Conservation (phyloP, 2,797 vertebrate genomes). For the Vireo griseus region DNA sequence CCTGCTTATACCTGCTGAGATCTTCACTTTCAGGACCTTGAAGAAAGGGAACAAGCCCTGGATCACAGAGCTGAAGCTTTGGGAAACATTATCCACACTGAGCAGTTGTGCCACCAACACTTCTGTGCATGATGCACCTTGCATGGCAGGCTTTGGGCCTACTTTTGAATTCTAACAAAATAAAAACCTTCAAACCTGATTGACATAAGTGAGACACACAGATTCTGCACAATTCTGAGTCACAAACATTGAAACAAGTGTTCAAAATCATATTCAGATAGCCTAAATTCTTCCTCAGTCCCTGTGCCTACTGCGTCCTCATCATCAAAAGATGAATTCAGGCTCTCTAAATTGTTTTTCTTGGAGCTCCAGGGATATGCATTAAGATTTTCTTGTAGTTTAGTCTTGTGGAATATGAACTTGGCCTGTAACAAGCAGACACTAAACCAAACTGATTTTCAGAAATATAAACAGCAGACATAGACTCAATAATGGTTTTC, state of each 20-base stretch:
- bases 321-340: background rate
- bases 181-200: background rate
- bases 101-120: background rate
- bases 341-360: background rate
- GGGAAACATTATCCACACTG: background rate
- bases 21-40: background rate
- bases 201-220: background rate
- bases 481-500: background rate
- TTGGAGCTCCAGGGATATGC: background rate
- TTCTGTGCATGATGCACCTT: accelerated
- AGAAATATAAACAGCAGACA: background rate
- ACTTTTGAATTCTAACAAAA: background rate
- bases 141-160: background rate
- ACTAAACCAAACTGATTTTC: background rate
- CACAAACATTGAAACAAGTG: background rate
- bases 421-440: background rate
- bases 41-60: background rate
- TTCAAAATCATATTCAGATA: background rate
- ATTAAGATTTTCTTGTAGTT: background rate
- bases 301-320: background rate
- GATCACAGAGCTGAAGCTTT: background rate
- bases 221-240: background rate
- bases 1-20: background rate
- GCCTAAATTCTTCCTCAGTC: background rate
- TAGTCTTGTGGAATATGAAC: background rate